Evolutionary conservation across 2,113 vertebrate species (phyloP), one percentile per base, ranked within the genome.

Genomic region (Takifugu flavidus): DNA sequence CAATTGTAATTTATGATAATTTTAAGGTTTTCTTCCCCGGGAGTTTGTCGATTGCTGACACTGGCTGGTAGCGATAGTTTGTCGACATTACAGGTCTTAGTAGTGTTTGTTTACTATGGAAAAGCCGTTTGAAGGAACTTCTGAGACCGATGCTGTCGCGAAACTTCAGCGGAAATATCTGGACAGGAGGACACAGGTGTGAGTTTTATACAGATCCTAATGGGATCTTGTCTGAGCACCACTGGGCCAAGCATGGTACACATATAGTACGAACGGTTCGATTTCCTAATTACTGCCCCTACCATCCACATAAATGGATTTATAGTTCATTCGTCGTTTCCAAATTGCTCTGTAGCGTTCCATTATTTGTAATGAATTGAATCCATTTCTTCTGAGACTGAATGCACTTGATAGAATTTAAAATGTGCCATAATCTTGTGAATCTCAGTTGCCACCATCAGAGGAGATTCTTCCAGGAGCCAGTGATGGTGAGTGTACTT

Each of bases 171-270:
- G 42, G 58, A 84, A 83, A 42, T 77, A 83, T 60, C 13, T 75
- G 47, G 49, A 69, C 43, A 67, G 47, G 29, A 78, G 49, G 43
- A 68, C 59, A 61, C 60, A 75, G 80, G 83, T 87, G 39, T 25
- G 65, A 56, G 3, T 53, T 53, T 12, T 45, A 29, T 0, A 49
- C 52, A 25, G 15, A 4, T 3, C 20, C n/a, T 13, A 4, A 49
- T 20, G 10, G 8, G 2, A 34, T 8, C 15, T 15, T n/a, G 43
- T 49, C 13, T 53, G 42, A 11, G 31, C 7, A 39, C 1, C 34
- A 6, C 8, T 45, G 13, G 12, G 44, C 11, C 11, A 39, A 10
- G 34, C 34, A 39, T 1, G 29, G 7, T 31, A 1, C 5, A 6
- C 34, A 39, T 39, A 11, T 8, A 10, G 34, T 5, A 7, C 2